These are phyloP conservation scores for Sebastes melanostomus DNA, from an alignment of 2,797 vertebrate genomes.

Conservation along the genomic window DNA sequence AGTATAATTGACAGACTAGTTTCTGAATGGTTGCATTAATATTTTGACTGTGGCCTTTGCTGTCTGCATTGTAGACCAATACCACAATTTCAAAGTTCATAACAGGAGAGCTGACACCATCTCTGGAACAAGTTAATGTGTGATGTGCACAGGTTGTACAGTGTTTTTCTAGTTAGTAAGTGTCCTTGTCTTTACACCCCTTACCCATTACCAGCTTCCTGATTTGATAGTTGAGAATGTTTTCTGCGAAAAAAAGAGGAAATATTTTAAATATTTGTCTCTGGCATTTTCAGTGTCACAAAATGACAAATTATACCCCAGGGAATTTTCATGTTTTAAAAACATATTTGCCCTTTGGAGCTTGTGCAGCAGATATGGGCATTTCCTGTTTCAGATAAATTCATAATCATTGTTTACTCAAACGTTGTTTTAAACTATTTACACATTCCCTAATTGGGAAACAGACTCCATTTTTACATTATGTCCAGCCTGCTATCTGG, in stretches of 20 bases:
- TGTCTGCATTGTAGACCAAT: background rate
- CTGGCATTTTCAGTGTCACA: constrained; percentile 10
- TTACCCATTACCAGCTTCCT: background rate
- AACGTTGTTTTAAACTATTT: constrained; percentile 7
- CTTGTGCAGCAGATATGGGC: constrained; percentile 50
- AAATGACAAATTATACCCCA: constrained; percentile 25
- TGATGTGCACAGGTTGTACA: constrained; percentile 25
- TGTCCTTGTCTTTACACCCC: background rate
- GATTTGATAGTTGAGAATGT: constrained; percentile 4
- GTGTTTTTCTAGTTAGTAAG: constrained; percentile 29
- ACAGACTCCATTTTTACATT: background rate
- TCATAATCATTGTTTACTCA: constrained; percentile 68
- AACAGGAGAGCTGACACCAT: background rate
- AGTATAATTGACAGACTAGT: constrained; percentile 4
- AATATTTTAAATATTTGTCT: constrained; percentile 4
- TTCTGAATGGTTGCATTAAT: background rate
- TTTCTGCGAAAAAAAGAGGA: background rate
- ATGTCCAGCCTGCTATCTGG: constrained; percentile 13
- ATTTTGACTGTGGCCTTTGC: background rate
- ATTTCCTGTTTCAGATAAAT: constrained; percentile 75
- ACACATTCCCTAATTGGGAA: constrained; percentile 60
- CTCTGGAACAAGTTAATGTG: constrained; percentile 34
- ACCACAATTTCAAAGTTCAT: constrained; percentile 5
- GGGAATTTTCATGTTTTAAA: constrained; percentile 17
- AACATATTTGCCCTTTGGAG: constrained; percentile 37